Percentiles rank a stretch among this genome's conserved stretches.
phyloP scores from a whole-genome alignment of 2,797 vertebrate species.

The Rhyacichthys aspro region DNA sequence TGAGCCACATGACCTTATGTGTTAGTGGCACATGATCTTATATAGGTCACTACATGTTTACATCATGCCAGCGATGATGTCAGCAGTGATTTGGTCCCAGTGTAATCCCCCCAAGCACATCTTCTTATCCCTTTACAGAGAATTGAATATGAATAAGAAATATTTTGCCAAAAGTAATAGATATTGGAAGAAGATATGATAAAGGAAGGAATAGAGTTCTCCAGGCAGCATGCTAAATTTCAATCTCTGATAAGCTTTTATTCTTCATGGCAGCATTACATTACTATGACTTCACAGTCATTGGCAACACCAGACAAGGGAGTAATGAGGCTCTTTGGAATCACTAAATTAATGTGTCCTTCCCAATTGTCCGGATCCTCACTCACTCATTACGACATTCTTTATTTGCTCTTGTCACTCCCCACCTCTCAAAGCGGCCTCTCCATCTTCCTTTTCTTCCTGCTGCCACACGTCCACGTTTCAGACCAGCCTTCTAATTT shows the following conservation, averaged over 20 bases:
- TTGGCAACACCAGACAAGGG: constrained; percentile 61
- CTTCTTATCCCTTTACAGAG: constrained; percentile 25
- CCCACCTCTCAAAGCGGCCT: constrained; percentile 30
- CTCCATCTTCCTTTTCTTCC: constrained; percentile 30
- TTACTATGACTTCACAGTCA: constrained; percentile 72
- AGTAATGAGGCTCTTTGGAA: constrained; percentile 64
- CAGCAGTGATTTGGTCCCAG: constrained; percentile 51
- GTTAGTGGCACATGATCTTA: background rate
- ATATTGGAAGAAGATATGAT: constrained; percentile 24
- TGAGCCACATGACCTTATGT: constrained; percentile 1
- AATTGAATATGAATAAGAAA: constrained; percentile 43
- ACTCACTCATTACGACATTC: constrained; percentile 47
- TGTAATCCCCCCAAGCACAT: constrained; percentile 53
- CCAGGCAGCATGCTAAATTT: constrained; percentile 49
- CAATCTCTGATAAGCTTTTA: constrained; percentile 53
- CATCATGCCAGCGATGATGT: constrained; percentile 46
- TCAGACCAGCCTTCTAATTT: constrained; percentile 42
- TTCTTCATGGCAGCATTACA: constrained; percentile 69
- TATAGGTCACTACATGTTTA: constrained; percentile 36
- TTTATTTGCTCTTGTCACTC: constrained; percentile 53
- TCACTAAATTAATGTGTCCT: constrained; percentile 58
- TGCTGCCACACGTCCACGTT: constrained; percentile 42
- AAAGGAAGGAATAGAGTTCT: constrained; percentile 32
- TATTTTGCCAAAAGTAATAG: constrained; percentile 25
- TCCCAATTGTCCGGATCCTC: constrained; percentile 43